Base-by-base conservation (phyloP, 2,888 invertebrate species). In the Galerucella nymphaeae region DNA sequence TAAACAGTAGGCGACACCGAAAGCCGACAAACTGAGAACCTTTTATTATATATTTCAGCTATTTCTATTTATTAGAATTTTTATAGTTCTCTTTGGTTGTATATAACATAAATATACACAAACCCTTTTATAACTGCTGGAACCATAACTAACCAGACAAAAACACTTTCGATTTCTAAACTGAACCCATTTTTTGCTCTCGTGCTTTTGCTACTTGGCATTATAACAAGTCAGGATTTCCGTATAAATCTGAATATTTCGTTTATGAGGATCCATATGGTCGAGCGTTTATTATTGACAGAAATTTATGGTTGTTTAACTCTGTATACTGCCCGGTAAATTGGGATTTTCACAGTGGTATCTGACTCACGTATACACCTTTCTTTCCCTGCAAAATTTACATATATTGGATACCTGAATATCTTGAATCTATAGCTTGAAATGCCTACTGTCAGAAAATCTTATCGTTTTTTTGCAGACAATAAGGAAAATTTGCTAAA, bases 1-100 rank as follows among this genome's bases (percentile, higher is more conserved):
- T 74, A 75, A 79, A 80, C 81, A 81, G 82, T 82, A 82, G 83
- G 78, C 75, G 66, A 73, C 76, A 77, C 80, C 79, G 76, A 80
- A 80, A 80, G 62, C 81, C 82, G 81, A 81, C 79, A 77, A 76
- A 77, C 76, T 42, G 61, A 41, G 76, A 72, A 76, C 79, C 80
- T 80, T 81, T 80, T 78, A 79, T 76, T 78, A 79, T 77, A 53
- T 18, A 80, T 79, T 50, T 73, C 53, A 68, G 61, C 73, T 78
- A 76, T 77, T 78, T 76, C 73, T 77, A 75, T 77, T 78, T 77
- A 74, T 70, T 73, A 76, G 75, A 71, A 75, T 79, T 80, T 80
- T 81, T 80, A 80, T 81, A 79, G 78, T 79, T 77, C 77, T 76
- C 74, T 67, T 68, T 45, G 61, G 68, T 63, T 68, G 48, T 16